Evolutionary conservation across 2,888 invertebrate genomes (phyloP).

Genomic region (Trichacis sp.): DNA sequence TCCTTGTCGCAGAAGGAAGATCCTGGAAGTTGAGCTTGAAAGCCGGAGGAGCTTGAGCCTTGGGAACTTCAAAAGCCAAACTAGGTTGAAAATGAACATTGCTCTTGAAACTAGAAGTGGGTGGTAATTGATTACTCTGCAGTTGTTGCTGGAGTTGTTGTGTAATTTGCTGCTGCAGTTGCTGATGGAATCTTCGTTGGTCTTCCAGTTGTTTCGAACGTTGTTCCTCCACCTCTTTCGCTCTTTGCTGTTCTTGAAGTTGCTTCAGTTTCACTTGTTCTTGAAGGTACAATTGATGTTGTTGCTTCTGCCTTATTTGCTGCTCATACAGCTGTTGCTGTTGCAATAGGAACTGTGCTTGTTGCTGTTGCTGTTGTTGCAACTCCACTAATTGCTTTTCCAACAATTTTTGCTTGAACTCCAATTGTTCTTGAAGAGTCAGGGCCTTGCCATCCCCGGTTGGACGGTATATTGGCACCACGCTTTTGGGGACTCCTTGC

Average conservation of each 20-base stretch:
- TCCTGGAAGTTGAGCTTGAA: slow-evolving; percentile 54
- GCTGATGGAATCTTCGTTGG: slow-evolving; percentile 63
- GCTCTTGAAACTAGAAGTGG: slow-evolving; percentile 50
- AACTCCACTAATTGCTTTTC: slow-evolving; percentile 79
- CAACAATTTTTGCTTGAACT: slow-evolving; percentile 77
- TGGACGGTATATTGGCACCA: slow-evolving; percentile 79
- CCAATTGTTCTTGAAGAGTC: slow-evolving; percentile 69
- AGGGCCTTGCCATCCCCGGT: slow-evolving; percentile 60
- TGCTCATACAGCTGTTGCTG: slow-evolving; percentile 75
- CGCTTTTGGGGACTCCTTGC: slow-evolving; percentile 81
- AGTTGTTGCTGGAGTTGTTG: slow-evolving; percentile 47
- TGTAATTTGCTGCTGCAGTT: slow-evolving; percentile 47
- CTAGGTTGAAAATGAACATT: slow-evolving; percentile 61
- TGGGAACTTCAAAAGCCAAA: slow-evolving; percentile 59
- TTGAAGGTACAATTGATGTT: slow-evolving; percentile 58
- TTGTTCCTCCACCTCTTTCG: slow-evolving; percentile 65
- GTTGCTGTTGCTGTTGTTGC: slow-evolving; percentile 78
- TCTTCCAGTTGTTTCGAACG: slow-evolving; percentile 58
- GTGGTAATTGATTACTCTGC: slow-evolving; percentile 46
- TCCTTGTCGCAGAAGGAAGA: slow-evolving; percentile 37
- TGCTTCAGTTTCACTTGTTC: slow-evolving; percentile 58
- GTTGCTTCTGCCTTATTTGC: slow-evolving; percentile 65
- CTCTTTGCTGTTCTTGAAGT: slow-evolving; percentile 53
- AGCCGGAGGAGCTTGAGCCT: slow-evolving; percentile 44
- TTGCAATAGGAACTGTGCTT: slow-evolving; percentile 77